Percentiles rank a stretch among this genome's conserved stretches.
Evolutionary conservation across 2,113 vertebrate species (phyloP).

Genomic region (Numida meleagris): DNA sequence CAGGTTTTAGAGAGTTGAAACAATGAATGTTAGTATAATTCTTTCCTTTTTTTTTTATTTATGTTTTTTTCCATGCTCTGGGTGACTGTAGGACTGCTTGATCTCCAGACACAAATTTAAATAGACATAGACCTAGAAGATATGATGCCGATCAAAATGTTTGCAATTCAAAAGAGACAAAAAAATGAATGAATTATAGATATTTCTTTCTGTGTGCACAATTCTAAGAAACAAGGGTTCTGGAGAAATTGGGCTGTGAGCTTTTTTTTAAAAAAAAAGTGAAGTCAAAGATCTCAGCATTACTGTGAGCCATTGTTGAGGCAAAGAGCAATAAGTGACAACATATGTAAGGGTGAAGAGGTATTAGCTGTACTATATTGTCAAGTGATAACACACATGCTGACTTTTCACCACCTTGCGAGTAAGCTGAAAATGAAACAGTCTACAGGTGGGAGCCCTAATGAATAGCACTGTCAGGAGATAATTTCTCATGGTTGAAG

Average conservation of each 20-base stretch:
- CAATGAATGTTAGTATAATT: background rate
- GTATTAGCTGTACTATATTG: constrained; percentile 46
- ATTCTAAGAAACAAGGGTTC: background rate
- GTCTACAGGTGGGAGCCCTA: constrained; percentile 60
- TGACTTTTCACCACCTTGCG: constrained; percentile 56
- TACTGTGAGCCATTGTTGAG: constrained; percentile 18
- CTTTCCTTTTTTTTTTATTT: background rate
- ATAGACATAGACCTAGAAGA: background rate
- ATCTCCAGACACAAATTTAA: background rate
- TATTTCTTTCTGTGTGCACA: background rate
- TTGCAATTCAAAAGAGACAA: background rate
- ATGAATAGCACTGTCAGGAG: constrained; percentile 46
- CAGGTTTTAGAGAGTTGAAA: background rate
- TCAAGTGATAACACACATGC: constrained; percentile 58
- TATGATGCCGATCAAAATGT: background rate
- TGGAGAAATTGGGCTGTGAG: background rate
- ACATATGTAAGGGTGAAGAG: background rate
- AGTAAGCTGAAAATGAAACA: constrained; percentile 65
- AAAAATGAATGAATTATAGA: background rate
- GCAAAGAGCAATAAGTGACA: constrained; percentile 1
- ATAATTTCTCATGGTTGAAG: constrained; percentile 60
- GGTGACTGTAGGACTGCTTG: background rate
- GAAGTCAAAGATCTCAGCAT: background rate
- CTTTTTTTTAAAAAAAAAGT: background rate
- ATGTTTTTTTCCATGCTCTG: background rate